Evolutionary conservation across 1,140 invertebrate species (phyloP).

Genomic region (Caenorhabditis briggsae): DNA sequence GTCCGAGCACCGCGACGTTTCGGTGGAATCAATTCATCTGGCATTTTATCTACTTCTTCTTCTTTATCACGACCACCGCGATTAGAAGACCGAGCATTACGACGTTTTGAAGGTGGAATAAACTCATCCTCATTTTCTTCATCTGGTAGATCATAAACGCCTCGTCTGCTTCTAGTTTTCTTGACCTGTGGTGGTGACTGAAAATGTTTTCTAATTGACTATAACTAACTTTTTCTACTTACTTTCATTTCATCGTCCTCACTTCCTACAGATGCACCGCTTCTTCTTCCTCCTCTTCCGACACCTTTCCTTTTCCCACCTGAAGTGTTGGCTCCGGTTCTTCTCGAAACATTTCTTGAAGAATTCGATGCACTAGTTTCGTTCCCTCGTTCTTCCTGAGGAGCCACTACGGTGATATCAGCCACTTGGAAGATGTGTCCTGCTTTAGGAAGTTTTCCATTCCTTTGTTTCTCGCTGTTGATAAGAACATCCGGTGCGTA

Average conservation of each 20-base stretch:
- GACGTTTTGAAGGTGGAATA: neutral
- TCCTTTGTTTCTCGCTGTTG: constrained; percentile 3
- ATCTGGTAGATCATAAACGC: neutral
- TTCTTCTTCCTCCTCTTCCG: neutral
- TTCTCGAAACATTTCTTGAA: constrained; percentile 1
- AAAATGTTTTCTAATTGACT: neutral
- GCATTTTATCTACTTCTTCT: too few relatives aligned
- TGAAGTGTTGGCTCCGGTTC: neutral
- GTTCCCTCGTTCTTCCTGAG: neutral
- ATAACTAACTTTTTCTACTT: neutral
- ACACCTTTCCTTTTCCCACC: neutral
- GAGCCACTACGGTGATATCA: neutral
- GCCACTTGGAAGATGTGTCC: neutral
- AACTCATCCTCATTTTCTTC: constrained; percentile 14
- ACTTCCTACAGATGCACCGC: constrained; percentile 7
- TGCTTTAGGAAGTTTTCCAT: neutral
- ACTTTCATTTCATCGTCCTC: neutral
- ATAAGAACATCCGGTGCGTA: constrained; percentile 24
- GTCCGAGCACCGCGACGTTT: too few relatives aligned
- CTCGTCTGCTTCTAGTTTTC: constrained; percentile 31
- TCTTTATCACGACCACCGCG: too few relatives aligned
- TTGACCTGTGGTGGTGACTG: neutral
- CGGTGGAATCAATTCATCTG: too few relatives aligned
- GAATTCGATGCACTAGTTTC: neutral
- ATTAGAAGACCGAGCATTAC: neutral